Percentiles rank a stretch among this genome's conserved stretches.
Conservation (phyloP, 1,140 invertebrate genomes). For the Sycophila sp. region DNA sequence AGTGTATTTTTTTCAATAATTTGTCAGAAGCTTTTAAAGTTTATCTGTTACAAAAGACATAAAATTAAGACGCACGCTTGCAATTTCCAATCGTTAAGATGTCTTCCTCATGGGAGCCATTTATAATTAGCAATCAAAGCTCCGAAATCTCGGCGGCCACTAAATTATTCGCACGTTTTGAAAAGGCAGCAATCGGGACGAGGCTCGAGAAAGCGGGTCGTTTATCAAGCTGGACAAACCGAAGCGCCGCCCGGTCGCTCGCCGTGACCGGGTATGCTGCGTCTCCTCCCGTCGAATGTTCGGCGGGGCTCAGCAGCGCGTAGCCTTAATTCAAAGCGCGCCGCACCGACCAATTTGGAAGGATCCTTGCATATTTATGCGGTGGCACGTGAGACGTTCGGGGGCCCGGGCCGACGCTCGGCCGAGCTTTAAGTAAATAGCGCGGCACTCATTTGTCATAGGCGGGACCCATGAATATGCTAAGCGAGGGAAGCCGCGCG, state of each 20-base stretch:
- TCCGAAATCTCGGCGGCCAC: background rate
- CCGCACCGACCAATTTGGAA: conserved; percentile 16
- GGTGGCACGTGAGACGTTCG: background rate
- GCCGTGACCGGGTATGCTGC: no score
- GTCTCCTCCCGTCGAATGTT: no score
- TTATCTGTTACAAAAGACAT: no score
- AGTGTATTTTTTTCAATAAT: no score
- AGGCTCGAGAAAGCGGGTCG: background rate
- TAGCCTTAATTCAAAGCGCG: conserved; percentile 15
- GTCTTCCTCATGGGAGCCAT: no score
- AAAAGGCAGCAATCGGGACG: background rate
- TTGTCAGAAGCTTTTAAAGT: no score
- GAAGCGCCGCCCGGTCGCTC: no score
- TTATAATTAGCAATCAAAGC: no score
- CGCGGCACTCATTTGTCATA: conserved; percentile 27
- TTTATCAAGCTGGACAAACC: background rate
- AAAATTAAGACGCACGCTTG: no score
- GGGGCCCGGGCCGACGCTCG: background rate
- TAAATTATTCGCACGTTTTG: background rate
- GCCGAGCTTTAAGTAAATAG: conserved; percentile 19
- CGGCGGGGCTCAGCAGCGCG: background rate
- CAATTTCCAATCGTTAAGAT: no score
- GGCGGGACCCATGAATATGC: conserved; percentile 30
- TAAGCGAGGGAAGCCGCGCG: conserved; percentile 2
- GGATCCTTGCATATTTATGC: conserved; percentile 24